Percentiles rank a stretch among this genome's conserved stretches.
These are phyloP conservation scores for Cepaea hortensis DNA, from an alignment of 2,888 invertebrate genomes.

Conservation along the genomic window DNA sequence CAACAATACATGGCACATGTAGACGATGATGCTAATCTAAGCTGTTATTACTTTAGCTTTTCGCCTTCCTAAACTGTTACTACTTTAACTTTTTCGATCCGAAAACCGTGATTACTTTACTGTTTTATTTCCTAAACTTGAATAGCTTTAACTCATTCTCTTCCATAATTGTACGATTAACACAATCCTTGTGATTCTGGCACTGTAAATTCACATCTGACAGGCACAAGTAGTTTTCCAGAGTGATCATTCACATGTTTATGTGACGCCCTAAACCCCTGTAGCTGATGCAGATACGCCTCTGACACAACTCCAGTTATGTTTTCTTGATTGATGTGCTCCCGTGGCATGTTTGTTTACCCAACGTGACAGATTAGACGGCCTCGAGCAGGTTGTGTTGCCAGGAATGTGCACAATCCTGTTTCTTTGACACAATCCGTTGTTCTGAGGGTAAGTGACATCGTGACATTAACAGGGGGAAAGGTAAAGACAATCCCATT, in stretches of 20 bases:
- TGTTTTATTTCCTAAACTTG: too few relatives aligned
- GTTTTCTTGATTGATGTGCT: not conserved
- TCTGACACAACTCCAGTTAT: not conserved
- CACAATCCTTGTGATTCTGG: not conserved
- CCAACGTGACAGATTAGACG: not conserved
- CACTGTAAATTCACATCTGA: not conserved
- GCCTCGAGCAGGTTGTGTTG: not conserved
- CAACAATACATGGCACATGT: too few relatives aligned
- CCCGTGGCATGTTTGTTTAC: not conserved
- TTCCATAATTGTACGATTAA: too few relatives aligned
- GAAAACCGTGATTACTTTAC: too few relatives aligned
- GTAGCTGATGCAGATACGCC: not conserved
- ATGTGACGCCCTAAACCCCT: not conserved
- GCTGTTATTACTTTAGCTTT: too few relatives aligned
- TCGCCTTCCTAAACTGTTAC: too few relatives aligned
- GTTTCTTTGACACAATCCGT: not conserved
- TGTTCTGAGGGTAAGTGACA: not conserved
- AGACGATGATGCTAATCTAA: too few relatives aligned
- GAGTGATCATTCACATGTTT: not conserved
- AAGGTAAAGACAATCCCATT: too few relatives aligned
- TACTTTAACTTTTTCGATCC: too few relatives aligned
- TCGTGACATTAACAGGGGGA: too few relatives aligned
- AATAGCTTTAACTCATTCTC: too few relatives aligned
- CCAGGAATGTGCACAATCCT: not conserved
- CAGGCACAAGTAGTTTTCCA: too few relatives aligned